Conservation (phyloP, 2,888 invertebrate genomes). For the Lathronympha strigana region DNA sequence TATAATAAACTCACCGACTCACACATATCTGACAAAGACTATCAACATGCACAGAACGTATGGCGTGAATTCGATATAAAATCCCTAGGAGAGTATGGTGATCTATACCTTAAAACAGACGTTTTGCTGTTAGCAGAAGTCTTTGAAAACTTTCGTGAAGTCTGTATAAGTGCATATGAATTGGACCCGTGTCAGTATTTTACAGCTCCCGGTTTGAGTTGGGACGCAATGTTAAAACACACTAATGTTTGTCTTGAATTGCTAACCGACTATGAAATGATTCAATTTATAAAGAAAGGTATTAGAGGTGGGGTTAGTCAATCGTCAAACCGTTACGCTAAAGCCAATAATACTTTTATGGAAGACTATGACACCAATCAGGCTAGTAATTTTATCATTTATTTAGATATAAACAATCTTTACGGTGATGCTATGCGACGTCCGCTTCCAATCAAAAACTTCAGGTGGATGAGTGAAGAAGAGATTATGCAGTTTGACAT, state of each 20-base stretch:
- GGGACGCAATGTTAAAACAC: conserved; percentile 49
- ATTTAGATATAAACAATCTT: conserved; percentile 44
- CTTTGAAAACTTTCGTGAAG: conserved; percentile 45
- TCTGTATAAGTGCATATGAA: conserved; percentile 40
- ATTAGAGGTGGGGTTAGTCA: conserved; percentile 45
- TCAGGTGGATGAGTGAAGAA: conserved; percentile 19
- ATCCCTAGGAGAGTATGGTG: conserved; percentile 43
- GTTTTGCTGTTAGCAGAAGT: conserved; percentile 44
- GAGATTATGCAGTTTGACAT: conserved; percentile 18
- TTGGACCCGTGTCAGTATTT: conserved; percentile 41
- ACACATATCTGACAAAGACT: conserved; percentile 9
- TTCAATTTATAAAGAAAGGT: conserved; percentile 43
- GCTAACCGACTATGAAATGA: conserved; percentile 43
- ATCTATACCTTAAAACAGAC: conserved; percentile 43
- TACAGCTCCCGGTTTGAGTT: conserved; percentile 48
- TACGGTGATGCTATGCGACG: conserved; percentile 44
- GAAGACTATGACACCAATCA: conserved; percentile 26
- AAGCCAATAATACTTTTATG: conserved; percentile 30
- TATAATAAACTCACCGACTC: conserved; percentile 29
- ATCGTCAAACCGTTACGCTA: conserved; percentile 8
- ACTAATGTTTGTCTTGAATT: conserved; percentile 45
- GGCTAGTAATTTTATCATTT: conserved; percentile 32
- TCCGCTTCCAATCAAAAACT: conserved; percentile 26
- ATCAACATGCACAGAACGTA: conserved; percentile 3
- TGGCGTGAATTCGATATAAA: conserved; percentile 17